Evolutionary conservation across 2,888 invertebrate genomes (phyloP), one percentile per base, ranked within the genome.

Genomic region (Cantharis rufa): DNA sequence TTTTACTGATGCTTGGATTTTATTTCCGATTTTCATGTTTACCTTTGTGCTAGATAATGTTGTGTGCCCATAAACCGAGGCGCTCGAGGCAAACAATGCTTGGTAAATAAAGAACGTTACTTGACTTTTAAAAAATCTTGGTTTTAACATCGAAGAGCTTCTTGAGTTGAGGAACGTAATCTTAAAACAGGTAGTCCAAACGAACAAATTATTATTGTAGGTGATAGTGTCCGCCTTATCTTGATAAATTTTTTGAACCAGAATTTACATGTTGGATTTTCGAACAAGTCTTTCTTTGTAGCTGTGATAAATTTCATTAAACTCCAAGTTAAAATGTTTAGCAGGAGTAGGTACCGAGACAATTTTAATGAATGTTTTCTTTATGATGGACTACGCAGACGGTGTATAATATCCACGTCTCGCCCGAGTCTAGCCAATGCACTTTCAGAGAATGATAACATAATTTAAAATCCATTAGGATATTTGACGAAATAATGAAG

Each of bases 391-490:
- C 24, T n/a, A n/a, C 4, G 48, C 7, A 48, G 48, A n/a, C 48
- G 48, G 48, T n/a, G 7, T n/a, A n/a, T 48, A 48, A 48, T n/a
- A n/a, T n/a, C 61, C 64, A 69, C 28, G 74, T 74, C 75, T 78
- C 75, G 75, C 9, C 72, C 64, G 61, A n/a, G 77, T 78, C 77
- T 75, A 71, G 71, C 69, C 68, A 61, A 21, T 69, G 9, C 24
- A 28, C 70, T 76, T 72, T 70, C 74, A 77, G 24, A n/a, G 18
- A 28, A 28, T 70, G 76, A 76, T 76, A 73, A 73, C 64, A 24
- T 73, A 72, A 76, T 76, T 76, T 73, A 76, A 73, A 76, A 73
- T 76, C 76, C 76, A 76, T 76, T 73, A 76, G 15, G 21, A 24
- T 66, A 72, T 76, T 73, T 18, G 18, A 69, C 27, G 15, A 24